Evolutionary conservation across 2,797 vertebrate species (phyloP).

Genomic region (Vipera ursinii): DNA sequence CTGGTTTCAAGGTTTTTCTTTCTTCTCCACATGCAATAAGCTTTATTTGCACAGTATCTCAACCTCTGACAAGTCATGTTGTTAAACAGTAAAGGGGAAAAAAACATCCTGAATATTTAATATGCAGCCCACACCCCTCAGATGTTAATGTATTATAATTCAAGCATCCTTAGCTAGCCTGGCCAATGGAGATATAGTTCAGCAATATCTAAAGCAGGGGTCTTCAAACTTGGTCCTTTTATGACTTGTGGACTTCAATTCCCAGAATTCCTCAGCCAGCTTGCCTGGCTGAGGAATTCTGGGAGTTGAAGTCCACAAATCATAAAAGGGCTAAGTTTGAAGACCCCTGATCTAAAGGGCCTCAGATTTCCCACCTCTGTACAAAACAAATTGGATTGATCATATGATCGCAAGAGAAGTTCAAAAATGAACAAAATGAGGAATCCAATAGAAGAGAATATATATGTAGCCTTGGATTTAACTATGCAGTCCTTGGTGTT

Average conservation of each 20-base stretch:
- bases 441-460: background rate
- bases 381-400: background rate
- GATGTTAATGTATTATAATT: background rate
- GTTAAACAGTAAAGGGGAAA: rapidly evolving
- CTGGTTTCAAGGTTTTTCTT: background rate
- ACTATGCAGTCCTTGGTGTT: background rate
- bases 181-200: background rate
- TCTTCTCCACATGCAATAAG: background rate
- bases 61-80: background rate
- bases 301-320: too few species aligned
- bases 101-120: background rate
- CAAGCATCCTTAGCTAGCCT: background rate
- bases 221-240: too few species aligned
- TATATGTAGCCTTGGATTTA: background rate
- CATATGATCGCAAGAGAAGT: background rate
- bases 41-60: background rate
- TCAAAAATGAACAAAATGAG: background rate
- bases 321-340: too few species aligned
- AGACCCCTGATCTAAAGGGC: background rate
- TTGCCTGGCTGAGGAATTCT: too few species aligned
- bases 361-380: background rate
- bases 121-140: background rate
- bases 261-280: too few species aligned
- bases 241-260: too few species aligned
- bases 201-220: background rate